Conservation (phyloP, 2,113 vertebrate genomes). For the Nibea coibor region DNA sequence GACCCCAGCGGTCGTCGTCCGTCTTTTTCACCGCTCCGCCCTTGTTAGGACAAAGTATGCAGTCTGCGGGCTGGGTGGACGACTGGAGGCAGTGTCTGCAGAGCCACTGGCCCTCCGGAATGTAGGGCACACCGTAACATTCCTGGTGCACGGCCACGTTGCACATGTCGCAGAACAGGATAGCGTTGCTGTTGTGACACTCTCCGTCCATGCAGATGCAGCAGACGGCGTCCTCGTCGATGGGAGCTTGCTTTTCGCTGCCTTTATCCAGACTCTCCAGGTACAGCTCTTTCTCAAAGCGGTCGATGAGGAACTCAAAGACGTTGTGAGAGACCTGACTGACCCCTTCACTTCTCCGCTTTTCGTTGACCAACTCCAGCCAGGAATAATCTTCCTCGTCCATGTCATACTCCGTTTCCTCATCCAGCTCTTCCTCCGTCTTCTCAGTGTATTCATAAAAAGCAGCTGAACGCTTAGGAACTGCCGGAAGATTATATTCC, state of each 20-base stretch:
- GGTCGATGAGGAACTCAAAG: slow-evolving; percentile 97
- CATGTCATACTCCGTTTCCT: slow-evolving; percentile 99
- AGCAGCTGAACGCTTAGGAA: slow-evolving; percentile 86
- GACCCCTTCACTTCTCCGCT: slow-evolving; percentile 89
- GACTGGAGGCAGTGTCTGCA: slow-evolving; percentile 96
- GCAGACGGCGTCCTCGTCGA: slow-evolving; percentile 96
- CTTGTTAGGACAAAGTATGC: slow-evolving; percentile 95
- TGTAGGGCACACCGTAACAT: slow-evolving; percentile 98
- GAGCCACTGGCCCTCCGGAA: slow-evolving; percentile 98
- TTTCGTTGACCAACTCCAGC: slow-evolving; percentile 96
- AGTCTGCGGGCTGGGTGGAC: slow-evolving; percentile 89
- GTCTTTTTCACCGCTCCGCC: slow-evolving; percentile 98
- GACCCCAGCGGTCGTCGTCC: slow-evolving; percentile 96
- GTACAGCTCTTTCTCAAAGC: slow-evolving; percentile 95
- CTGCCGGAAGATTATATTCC: slow-evolving; percentile 94
- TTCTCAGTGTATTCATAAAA: slow-evolving; percentile 94
- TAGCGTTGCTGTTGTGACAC: slow-evolving; percentile 95
- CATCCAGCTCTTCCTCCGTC: slow-evolving; percentile 93
- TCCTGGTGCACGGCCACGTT: slow-evolving; percentile 98
- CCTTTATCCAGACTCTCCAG: slow-evolving; percentile 91
- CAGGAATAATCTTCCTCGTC: slow-evolving; percentile 98
- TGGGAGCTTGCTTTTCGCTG: slow-evolving; percentile 88
- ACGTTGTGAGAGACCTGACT: slow-evolving; percentile 93
- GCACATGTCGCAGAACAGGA: slow-evolving; percentile 98
- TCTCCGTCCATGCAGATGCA: slow-evolving; percentile 97